These are phyloP conservation scores for Pseudachorutes palmiensis DNA, from an alignment of 1,140 invertebrate species.

Conservation along the genomic window DNA sequence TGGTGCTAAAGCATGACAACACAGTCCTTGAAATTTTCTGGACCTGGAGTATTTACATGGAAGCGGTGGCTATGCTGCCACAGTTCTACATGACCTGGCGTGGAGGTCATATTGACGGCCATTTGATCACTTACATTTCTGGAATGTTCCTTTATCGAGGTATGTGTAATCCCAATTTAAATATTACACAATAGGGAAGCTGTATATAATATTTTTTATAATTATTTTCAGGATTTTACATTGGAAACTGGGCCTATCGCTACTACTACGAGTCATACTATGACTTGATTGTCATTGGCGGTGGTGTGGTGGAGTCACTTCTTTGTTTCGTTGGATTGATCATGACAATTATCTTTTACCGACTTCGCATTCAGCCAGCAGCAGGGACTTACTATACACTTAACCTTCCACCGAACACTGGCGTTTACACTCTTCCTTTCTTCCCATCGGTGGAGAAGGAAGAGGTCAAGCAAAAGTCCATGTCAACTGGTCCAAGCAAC, in stretches of 20 bases:
- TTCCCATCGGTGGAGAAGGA: background rate
- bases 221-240: conserved; percentile 69
- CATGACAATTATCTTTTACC: background rate
- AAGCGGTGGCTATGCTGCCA: conserved; percentile 95
- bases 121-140: conserved; percentile 97
- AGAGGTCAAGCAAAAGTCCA: background rate
- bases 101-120: conserved; percentile 97
- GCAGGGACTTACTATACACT: background rate
- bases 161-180: background rate
- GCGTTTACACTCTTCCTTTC: background rate
- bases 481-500: background rate
- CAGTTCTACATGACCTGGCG: conserved; percentile 97
- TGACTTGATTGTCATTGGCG: conserved; percentile 90
- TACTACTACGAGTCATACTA: conserved; percentile 87
- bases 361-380: background rate
- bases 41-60: conserved; percentile 99
- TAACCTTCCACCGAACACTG: background rate
- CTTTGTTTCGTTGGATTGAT: conserved; percentile 39
- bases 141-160: conserved; percentile 91
- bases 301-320: conserved; percentile 87
- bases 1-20: conserved; percentile 92
- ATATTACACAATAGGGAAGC: background rate
- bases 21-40: conserved; percentile 85
- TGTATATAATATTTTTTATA: conserved; percentile 48
- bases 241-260: conserved; percentile 95